A percentile compares a stretch with the other conserved stretches of the same genome.
These are phyloP conservation scores for Eumacrocentrus americanus DNA, from an alignment of 2,888 invertebrate species.

Conservation along the genomic window DNA sequence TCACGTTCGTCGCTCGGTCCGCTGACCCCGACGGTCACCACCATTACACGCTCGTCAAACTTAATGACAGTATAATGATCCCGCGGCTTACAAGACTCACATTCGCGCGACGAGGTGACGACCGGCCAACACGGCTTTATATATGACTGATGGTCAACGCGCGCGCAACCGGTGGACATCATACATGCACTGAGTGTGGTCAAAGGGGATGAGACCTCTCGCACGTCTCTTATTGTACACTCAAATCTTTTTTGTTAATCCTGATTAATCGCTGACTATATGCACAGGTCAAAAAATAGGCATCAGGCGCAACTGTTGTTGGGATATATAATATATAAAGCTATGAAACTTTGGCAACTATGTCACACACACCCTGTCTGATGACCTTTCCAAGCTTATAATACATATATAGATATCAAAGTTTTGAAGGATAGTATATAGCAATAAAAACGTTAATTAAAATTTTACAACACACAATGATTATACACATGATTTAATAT, in stretches of 20 bases:
- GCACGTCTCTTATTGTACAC: conserved; percentile 25
- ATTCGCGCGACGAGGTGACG: conserved; percentile 19
- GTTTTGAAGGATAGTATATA: no score
- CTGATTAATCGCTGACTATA: conserved; percentile 52
- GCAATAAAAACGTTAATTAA: background rate
- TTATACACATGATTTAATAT: conserved; percentile 4
- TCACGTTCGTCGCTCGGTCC: conserved; percentile 29
- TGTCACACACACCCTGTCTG: background rate
- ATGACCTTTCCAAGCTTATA: background rate
- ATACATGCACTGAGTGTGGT: background rate
- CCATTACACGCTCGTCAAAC: conserved; percentile 55
- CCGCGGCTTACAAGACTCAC: conserved; percentile 41
- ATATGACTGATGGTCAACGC: conserved; percentile 55
- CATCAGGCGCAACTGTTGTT: no score
- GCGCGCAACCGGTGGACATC: conserved; percentile 38
- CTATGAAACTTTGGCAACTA: background rate
- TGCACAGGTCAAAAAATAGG: no score
- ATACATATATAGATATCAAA: no score
- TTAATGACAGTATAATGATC: conserved; percentile 56
- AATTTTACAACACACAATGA: background rate
- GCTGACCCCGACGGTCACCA: conserved; percentile 28
- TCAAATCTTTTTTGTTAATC: conserved; percentile 49
- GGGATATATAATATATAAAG: background rate
- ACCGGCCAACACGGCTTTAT: conserved; percentile 31
- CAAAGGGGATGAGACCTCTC: background rate